Conservation (phyloP, 2,888 invertebrate species). For the Poecilus cupreus region DNA sequence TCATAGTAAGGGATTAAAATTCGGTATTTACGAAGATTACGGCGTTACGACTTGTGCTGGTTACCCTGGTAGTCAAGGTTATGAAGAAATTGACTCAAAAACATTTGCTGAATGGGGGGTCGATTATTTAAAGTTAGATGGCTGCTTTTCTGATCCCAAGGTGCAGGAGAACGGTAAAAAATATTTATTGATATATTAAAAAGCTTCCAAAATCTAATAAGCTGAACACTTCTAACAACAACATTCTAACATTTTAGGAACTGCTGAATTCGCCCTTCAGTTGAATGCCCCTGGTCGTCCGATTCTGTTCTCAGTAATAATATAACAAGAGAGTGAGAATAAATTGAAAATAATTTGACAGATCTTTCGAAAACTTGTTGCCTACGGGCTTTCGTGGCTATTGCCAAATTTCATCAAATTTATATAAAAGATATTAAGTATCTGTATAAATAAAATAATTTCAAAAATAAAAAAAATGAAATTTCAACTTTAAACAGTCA, state of each 20-base stretch:
- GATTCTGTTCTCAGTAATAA: conserved; percentile 88
- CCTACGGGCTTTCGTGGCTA: too few relatives aligned
- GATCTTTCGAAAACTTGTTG: too few relatives aligned
- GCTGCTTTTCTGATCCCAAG: conserved; percentile 81
- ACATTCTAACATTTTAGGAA: conserved; percentile 74
- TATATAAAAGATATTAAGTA: too few relatives aligned
- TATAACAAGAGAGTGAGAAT: too few relatives aligned
- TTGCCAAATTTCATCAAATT: too few relatives aligned
- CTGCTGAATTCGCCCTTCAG: conserved; percentile 81
- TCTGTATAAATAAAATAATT: too few relatives aligned
- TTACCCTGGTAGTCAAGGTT: conserved; percentile 83
- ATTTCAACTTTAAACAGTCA: too few relatives aligned
- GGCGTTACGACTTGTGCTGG: conserved; percentile 86
- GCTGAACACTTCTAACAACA: too few relatives aligned
- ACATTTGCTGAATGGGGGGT: conserved; percentile 87
- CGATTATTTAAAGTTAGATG: conserved; percentile 89
- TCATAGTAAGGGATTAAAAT: conserved; percentile 83
- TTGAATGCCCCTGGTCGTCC: conserved; percentile 85
- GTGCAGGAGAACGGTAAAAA: conserved; percentile 74
- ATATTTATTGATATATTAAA: too few relatives aligned
- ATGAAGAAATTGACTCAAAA: conserved; percentile 81
- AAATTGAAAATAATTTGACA: too few relatives aligned
- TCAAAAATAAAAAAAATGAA: too few relatives aligned
- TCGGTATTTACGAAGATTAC: conserved; percentile 89
- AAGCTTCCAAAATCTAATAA: too few relatives aligned